Percentiles rank a stretch among this genome's conserved stretches.
phyloP scores from a whole-genome alignment of 2,888 invertebrate species.

The Cotesia congregata region DNA sequence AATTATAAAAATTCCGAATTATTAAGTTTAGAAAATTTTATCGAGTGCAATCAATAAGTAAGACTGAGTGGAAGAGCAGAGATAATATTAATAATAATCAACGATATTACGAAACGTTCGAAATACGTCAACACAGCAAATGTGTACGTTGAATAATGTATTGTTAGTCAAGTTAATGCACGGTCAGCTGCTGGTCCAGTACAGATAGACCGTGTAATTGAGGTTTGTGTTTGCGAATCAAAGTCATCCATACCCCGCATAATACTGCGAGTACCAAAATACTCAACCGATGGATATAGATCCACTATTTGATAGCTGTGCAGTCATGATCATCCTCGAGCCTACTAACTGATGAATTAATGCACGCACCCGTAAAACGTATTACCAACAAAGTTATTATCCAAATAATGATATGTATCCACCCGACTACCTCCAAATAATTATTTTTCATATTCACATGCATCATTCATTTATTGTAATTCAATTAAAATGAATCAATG shows the following conservation, averaged over 20 bases:
- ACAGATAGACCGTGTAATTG: constrained; percentile 64
- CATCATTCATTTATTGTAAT: no score
- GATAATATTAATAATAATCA: not conserved
- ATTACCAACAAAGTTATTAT: not conserved
- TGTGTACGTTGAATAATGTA: constrained; percentile 67
- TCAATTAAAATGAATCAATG: no score
- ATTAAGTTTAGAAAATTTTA: no score
- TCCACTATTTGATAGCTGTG: not conserved
- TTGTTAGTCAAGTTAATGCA: constrained; percentile 71
- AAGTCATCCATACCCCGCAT: constrained; percentile 62
- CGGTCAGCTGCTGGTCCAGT: constrained; percentile 64
- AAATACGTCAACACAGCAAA: not conserved
- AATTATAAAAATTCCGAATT: no score
- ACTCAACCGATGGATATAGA: not conserved
- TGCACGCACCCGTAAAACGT: not conserved
- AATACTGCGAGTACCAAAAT: not conserved
- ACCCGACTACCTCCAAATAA: not conserved
- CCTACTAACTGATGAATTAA: not conserved
- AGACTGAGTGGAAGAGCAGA: not conserved
- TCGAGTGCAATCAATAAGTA: not conserved
- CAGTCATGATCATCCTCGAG: not conserved
- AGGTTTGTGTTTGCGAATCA: constrained; percentile 69
- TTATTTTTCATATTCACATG: not conserved
- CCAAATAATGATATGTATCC: not conserved
- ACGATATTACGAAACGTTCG: not conserved